Evolutionary conservation across 2,113 vertebrate genomes (phyloP).

Genomic region (Neotragus pygmaeus): DNA sequence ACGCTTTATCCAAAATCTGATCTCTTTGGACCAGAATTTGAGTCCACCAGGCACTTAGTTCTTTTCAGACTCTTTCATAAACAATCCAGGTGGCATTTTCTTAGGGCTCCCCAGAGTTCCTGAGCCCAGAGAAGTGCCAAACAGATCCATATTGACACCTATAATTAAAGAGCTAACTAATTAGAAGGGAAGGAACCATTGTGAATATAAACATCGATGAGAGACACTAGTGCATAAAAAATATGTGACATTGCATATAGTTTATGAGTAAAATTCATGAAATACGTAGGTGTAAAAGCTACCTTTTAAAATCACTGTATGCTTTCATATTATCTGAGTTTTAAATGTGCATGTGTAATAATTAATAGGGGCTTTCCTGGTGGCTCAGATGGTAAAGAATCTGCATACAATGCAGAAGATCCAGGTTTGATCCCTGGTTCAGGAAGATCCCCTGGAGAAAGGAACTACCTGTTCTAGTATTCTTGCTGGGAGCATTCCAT

Average conservation of each 20-base stretch:
- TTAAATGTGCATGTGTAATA: not conserved
- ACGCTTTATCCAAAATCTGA: not conserved
- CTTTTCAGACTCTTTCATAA: not conserved
- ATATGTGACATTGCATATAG: not conserved
- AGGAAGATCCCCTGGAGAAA: not conserved
- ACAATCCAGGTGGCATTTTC: not conserved
- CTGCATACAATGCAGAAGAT: not conserved
- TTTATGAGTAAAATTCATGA: not conserved
- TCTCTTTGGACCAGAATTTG: not conserved
- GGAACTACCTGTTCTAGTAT: not conserved
- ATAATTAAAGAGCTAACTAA: not conserved
- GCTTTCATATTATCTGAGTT: not conserved
- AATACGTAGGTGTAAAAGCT: not conserved
- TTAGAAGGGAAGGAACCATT: not conserved
- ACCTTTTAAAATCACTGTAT: not conserved
- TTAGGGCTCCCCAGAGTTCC: not conserved
- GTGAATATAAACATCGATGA: not conserved
- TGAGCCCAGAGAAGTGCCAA: not conserved
- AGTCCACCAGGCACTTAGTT: not conserved
- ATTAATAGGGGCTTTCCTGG: not conserved
- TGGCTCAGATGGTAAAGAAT: not conserved
- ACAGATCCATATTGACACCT: not conserved
- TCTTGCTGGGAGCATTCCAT: not conserved
- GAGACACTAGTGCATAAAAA: not conserved
- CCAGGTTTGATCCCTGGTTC: not conserved